phyloP scores from a whole-genome alignment of 2,888 invertebrate genomes.

The Ichneumoninae sp. region DNA sequence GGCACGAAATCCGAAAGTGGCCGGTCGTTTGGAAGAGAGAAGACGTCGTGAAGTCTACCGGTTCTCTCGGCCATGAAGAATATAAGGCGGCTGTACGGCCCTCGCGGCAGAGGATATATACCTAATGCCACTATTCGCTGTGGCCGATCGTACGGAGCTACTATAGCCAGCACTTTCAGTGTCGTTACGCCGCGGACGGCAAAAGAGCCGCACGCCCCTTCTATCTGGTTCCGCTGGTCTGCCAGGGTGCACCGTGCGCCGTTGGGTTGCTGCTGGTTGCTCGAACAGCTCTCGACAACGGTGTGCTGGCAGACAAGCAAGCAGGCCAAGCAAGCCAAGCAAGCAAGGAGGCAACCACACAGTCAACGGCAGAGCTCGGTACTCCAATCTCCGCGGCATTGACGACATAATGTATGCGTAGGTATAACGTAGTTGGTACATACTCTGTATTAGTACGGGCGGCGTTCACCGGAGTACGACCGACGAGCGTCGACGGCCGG shows the following conservation, averaged over 20 bases:
- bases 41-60: slow-evolving; percentile 19
- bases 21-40: slow-evolving; percentile 37
- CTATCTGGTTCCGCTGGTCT: slow-evolving; percentile 44
- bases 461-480: slow-evolving; percentile 39
- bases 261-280: slow-evolving; percentile 11
- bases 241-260: slow-evolving; percentile 23
- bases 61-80: slow-evolving; percentile 26
- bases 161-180: slow-evolving; percentile 64
- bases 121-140: slow-evolving; percentile 30
- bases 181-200: slow-evolving; percentile 60
- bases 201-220: slow-evolving; percentile 61
- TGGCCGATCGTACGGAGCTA: slow-evolving; percentile 40
- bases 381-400: slow-evolving; percentile 65
- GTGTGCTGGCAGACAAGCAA: neutral
- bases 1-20: slow-evolving; percentile 61
- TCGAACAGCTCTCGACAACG: slow-evolving; percentile 50
- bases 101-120: slow-evolving; percentile 10
- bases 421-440: slow-evolving; percentile 43
- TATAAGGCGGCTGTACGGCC: slow-evolving; percentile 5
- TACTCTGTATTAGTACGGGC: slow-evolving; percentile 27
- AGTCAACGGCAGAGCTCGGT: slow-evolving; percentile 44
- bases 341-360: slow-evolving; percentile 21
- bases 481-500: slow-evolving; percentile 37
- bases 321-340: neutral
- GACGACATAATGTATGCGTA: slow-evolving; percentile 65